Base-by-base conservation (phyloP, 2,888 invertebrate species). In the Hyles lineata region DNA sequence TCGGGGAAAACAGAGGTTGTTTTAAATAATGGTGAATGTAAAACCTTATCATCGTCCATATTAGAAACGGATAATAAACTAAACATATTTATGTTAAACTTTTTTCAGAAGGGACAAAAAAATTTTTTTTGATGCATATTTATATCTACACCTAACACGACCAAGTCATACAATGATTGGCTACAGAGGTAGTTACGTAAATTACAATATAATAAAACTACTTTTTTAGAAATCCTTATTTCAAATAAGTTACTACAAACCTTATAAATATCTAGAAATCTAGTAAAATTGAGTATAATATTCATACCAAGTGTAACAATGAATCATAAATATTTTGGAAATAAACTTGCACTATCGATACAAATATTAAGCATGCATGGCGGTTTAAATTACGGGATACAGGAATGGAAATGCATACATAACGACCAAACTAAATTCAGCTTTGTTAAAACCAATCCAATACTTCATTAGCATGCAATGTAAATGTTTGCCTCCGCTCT, bases 401-500 rank as follows among this genome's bases (percentile, higher is more conserved):
- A 21, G n/a, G 15, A n/a, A 35, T 23, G 43, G 17, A 32, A 62
- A 62, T 35, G 19, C 32, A n/a, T 21, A 50, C 23, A 67, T 67
- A 35, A 43, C 35, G 21, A 2, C 17, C 50, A 25, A 67, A 50
- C 50, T 67, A 23, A 50, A 50, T 50, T 43, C 35, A 43, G 21
- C 21, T 35, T 35, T 43, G 21, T 43, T 43, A 23, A 67, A 25
- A 43, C 50, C 50, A 15, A 67, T 50, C 67, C 23, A 67, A 67
- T 50, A 67, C 50, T 63, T 63, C 35, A 50, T 67, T 67, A 67
- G 67, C 23, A 50, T 67, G 67, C 67, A 67, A 67, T 50, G 23
- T 67, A 67, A 67, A 67, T 67, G 67, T 67, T 67, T 67, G 67
- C 7, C 2, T 5, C 67, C 6, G 67, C 25, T 43, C 50, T 50